Base-by-base conservation (phyloP, 2,113 vertebrate species). In the Carassius carassius region DNA sequence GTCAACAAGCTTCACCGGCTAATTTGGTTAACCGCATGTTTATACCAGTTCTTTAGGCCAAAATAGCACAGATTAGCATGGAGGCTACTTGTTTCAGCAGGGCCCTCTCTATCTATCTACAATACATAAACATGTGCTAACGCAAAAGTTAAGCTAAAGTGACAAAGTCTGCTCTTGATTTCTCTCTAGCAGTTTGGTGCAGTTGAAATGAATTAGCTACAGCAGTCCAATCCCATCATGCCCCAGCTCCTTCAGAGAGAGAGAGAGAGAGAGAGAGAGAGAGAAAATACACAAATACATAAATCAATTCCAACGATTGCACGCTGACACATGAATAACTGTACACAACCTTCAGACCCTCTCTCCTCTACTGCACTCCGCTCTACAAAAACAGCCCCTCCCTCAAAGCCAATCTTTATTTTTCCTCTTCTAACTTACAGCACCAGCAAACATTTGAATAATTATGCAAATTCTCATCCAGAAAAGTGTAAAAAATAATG, bases 401-500 rank as follows among this genome's bases (percentile, higher is more conserved):
- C 67, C 79, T 82, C 49, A 37, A 72, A 82, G 81, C 12, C 44
- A 35, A 72, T 54, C 81, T 69, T 72, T 72, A 67, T 81, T 72
- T 81, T 82, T 70, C 44, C 80, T 81, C 63, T 72, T 82, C 49
- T 72, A 72, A 82, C 65, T 67, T 67, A 70, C 81, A 82, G 81
- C 65, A 37, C 32, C 21, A 82, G 80, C 49, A 82, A 72, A 82
- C 29, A 82, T 82, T 82, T 82, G 81, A 82, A 82, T 72, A 82
- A 72, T 82, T 82, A 82, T 82, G 81, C 81, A 82, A 72, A 82
- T 82, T 72, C 19, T 7, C 17, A 82, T 82, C 81, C 65, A 72
- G 81, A 82, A 82, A 82, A 72, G 81, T 73, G 21, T 56, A 72
- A 56, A 82, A 29, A 72, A 73, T 82, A 73, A 82, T 72, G 49